These are phyloP conservation scores for Caerostris darwini DNA, from an alignment of 1,140 invertebrate genomes.

Conservation along the genomic window DNA sequence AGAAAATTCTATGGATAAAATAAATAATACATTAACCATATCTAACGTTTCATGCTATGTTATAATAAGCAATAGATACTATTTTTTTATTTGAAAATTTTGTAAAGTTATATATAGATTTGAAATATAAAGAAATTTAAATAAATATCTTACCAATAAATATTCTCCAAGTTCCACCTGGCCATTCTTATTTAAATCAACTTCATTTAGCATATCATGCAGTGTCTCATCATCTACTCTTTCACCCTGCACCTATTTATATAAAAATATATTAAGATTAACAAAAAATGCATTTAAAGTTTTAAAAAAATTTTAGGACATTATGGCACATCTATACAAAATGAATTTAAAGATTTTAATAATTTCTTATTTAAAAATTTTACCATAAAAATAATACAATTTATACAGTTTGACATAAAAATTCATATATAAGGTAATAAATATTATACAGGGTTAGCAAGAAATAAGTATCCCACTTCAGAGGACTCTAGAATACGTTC, in stretches of 20 bases:
- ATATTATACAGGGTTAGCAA: too few species aligned
- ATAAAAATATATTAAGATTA: not conserved
- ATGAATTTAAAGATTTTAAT: not conserved
- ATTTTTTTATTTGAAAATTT: too few species aligned
- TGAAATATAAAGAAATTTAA: not conserved
- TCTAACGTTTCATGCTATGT: too few species aligned
- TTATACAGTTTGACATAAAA: too few species aligned
- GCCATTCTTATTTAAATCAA: constrained; percentile 99
- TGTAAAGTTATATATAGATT: not conserved
- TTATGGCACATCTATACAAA: not conserved
- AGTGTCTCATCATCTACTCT: constrained; percentile 96
- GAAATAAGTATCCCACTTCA: too few species aligned
- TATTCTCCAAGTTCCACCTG: constrained; percentile 99
- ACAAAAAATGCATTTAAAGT: not conserved
- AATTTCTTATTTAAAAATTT: too few species aligned
- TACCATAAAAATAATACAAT: too few species aligned
- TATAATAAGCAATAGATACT: too few species aligned
- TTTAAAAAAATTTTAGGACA: not conserved
- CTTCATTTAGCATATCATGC: constrained; percentile 98
- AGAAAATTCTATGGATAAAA: too few species aligned
- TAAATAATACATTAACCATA: too few species aligned
- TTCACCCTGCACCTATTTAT: constrained; percentile 85
- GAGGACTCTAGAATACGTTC: too few species aligned
- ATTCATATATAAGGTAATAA: too few species aligned
- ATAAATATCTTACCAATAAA: constrained; percentile 90